Evolutionary conservation across 53 echinoderm and acorn worm genomes (phyloP).

Genomic region (Temnopleurus reevesii): DNA sequence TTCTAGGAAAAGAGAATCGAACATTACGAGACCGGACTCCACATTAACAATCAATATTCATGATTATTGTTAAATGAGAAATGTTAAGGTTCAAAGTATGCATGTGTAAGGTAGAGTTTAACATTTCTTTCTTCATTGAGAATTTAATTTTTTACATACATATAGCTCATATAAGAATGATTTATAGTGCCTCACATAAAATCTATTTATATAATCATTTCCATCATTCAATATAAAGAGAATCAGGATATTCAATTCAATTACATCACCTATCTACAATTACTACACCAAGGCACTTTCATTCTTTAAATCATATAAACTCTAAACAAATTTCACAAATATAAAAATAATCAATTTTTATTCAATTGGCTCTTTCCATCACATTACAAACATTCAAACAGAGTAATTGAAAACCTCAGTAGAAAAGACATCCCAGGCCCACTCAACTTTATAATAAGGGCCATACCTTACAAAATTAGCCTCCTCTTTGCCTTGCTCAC

Average conservation of each 20-base stretch:
- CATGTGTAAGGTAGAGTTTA: no score
- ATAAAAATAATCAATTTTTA: not conserved
- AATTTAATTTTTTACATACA: no score
- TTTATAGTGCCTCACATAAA: not conserved
- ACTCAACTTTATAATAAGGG: not conserved
- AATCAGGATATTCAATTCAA: no score
- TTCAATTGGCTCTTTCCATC: not conserved
- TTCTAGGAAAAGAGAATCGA: no score
- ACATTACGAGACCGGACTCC: no score
- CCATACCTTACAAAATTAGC: not conserved
- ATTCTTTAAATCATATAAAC: not conserved
- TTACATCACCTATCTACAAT: not conserved
- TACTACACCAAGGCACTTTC: not conserved
- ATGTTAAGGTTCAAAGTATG: no score
- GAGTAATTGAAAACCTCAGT: no score
- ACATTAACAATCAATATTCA: no score
- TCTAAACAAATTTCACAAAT: not conserved
- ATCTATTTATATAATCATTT: not conserved
- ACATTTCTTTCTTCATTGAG: no score
- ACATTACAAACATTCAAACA: not conserved
- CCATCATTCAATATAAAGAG: not conserved
- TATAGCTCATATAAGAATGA: no score
- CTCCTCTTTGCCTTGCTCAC: not conserved
- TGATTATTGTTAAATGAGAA: no score
- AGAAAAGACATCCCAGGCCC: no score